A percentile compares a stretch with the other conserved stretches of the same genome.
These are phyloP conservation scores for Poeciliopsis turrubarensis DNA, from an alignment of 2,113 vertebrate genomes.

Conservation along the genomic window DNA sequence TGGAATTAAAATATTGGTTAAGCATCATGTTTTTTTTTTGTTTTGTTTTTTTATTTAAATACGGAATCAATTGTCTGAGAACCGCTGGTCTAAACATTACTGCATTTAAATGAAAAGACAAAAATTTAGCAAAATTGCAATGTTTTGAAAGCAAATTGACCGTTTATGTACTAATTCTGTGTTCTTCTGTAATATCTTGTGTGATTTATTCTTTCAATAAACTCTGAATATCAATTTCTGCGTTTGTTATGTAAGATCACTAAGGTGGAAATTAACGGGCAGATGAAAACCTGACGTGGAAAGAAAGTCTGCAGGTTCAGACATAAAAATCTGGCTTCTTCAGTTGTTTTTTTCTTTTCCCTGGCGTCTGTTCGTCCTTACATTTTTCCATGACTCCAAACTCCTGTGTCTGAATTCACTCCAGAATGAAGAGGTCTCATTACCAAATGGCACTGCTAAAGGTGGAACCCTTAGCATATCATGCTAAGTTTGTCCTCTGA, in stretches of 20 bases:
- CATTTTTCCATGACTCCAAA: slow-evolving; percentile 30
- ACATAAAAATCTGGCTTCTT: slow-evolving; percentile 25
- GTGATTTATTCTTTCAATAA: slow-evolving; percentile 56
- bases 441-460: background rate
- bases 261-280: background rate
- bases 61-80: slow-evolving; percentile 20
- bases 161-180: slow-evolving; percentile 45
- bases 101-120: slow-evolving; percentile 20
- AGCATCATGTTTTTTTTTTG: background rate
- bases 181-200: slow-evolving; percentile 37
- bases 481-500: background rate
- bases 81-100: slow-evolving; percentile 43
- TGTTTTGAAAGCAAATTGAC: background rate
- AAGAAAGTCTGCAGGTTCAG: background rate
- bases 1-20: slow-evolving; percentile 3
- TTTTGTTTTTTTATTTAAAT: too few relatives aligned
- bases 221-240: slow-evolving; percentile 3
- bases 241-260: background rate
- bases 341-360: slow-evolving; percentile 20
- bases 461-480: background rate
- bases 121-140: slow-evolving; percentile 4
- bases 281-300: background rate
- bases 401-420: slow-evolving; percentile 34
- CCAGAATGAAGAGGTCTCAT: slow-evolving; percentile 18
- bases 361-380: slow-evolving; percentile 11